These are phyloP conservation scores for Apantesis nais DNA, from an alignment of 2,888 invertebrate species.

Conservation along the genomic window DNA sequence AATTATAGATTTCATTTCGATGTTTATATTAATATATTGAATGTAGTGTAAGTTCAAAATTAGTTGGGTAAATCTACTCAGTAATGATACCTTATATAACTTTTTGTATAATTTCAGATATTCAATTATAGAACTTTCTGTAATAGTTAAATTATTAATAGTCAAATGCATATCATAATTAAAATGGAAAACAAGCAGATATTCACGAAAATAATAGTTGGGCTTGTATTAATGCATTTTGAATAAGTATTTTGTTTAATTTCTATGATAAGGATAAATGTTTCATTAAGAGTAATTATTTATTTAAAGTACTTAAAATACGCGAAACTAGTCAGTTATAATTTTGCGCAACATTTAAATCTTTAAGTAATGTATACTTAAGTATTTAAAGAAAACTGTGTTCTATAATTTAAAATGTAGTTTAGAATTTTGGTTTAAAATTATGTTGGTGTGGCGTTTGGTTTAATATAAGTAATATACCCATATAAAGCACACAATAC, in stretches of 20 bases:
- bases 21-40: constrained; percentile 81
- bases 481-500: constrained; percentile 65
- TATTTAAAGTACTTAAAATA: constrained; percentile 85
- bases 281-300: constrained; percentile 81
- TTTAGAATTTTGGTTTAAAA: constrained; percentile 80
- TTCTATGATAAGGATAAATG: constrained; percentile 79
- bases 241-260: constrained; percentile 71
- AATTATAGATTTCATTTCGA: constrained; percentile 83
- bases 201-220: constrained; percentile 64
- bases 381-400: constrained; percentile 81
- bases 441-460: constrained; percentile 85
- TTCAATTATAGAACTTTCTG: constrained; percentile 72
- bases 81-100: constrained; percentile 67
- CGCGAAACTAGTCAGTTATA: constrained; percentile 86
- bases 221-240: constrained; percentile 80
- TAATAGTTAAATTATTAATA: constrained; percentile 81
- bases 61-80: constrained; percentile 78
- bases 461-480: constrained; percentile 76
- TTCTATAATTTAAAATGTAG: constrained; percentile 82
- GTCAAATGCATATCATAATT: constrained; percentile 81
- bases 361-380: constrained; percentile 74
- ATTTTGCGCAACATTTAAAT: constrained; percentile 84
- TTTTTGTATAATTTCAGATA: constrained; percentile 74
- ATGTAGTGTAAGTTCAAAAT: constrained; percentile 78
- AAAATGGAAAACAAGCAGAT: constrained; percentile 64